Evolutionary conservation across 2,888 invertebrate genomes (phyloP).

Genomic region (Leptogaster cylindrica): DNA sequence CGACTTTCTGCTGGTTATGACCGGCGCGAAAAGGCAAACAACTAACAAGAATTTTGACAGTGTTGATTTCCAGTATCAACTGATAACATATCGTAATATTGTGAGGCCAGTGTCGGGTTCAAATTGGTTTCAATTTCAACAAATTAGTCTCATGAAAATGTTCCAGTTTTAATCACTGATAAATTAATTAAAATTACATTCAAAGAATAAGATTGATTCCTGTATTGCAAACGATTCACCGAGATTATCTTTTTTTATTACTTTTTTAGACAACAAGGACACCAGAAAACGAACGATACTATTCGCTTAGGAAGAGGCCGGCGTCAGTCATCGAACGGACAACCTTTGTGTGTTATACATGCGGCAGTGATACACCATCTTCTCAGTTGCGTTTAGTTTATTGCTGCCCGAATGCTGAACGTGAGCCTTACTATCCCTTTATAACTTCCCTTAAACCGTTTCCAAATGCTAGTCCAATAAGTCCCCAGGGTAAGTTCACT

Average conservation of each 20-base stretch:
- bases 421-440: slow-evolving; percentile 90
- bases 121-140: not conserved
- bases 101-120: not conserved
- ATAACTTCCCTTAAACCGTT: slow-evolving; percentile 81
- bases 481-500: slow-evolving; percentile 74
- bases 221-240: no score
- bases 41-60: not conserved
- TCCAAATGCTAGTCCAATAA: slow-evolving; percentile 86
- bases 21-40: not conserved
- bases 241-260: slow-evolving; percentile 45
- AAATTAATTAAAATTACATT: no score
- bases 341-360: slow-evolving; percentile 88
- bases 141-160: slow-evolving; percentile 10
- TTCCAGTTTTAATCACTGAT: not conserved
- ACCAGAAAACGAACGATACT: slow-evolving; percentile 78
- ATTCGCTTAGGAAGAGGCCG: slow-evolving; percentile 79
- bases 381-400: slow-evolving; percentile 82
- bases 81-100: not conserved
- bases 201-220: no score
- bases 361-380: slow-evolving; percentile 80
- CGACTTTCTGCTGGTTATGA: no score
- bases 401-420: slow-evolving; percentile 82
- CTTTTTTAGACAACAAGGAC: slow-evolving; percentile 70
- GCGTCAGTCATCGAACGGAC: slow-evolving; percentile 69
- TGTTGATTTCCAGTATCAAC: no score